phyloP scores from a whole-genome alignment of 2,888 invertebrate genomes.

The Rotaria macrura region DNA sequence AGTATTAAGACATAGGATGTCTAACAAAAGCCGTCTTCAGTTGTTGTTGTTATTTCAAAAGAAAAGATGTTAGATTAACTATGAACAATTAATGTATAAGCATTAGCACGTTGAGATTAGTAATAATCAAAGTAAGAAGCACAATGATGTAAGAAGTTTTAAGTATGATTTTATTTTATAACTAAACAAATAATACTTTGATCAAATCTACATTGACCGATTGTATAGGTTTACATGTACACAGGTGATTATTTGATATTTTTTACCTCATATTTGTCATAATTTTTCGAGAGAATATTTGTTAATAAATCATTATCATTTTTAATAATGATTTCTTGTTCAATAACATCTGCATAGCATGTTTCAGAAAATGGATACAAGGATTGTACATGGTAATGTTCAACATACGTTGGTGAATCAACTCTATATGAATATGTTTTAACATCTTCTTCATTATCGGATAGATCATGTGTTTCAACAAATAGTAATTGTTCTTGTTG shows the following conservation, averaged over 20 bases:
- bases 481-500: background rate
- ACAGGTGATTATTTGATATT: background rate
- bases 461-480: background rate
- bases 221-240: background rate
- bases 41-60: too few species aligned
- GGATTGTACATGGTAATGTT: conserved; percentile 8
- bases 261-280: background rate
- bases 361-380: background rate
- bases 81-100: background rate
- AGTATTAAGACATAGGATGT: too few species aligned
- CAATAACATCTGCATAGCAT: background rate
- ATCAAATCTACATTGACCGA: background rate
- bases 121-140: background rate
- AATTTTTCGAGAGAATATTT: background rate
- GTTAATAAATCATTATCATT: background rate
- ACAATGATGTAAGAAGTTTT: background rate
- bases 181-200: background rate
- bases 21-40: too few species aligned
- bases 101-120: background rate
- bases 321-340: background rate
- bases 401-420: background rate
- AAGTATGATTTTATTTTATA: background rate
- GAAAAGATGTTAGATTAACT: too few species aligned
- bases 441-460: background rate
- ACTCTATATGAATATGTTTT: background rate